These are phyloP conservation scores for Centropus bengalensis DNA, from an alignment of 2,113 vertebrate species.

Conservation along the genomic window DNA sequence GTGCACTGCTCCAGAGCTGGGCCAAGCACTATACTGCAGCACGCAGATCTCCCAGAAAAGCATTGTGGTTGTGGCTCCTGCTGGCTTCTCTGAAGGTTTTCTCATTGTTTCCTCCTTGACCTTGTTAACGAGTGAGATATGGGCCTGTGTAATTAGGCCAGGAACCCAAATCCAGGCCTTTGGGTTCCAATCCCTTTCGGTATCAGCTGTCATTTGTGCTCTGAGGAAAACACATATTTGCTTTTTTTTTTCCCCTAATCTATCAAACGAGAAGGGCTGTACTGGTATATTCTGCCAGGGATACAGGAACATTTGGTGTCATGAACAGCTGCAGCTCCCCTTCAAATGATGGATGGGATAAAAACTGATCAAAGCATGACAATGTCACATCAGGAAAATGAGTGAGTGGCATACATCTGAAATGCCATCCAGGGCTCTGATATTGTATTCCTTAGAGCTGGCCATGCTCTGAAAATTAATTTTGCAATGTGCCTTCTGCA, in stretches of 20 bases:
- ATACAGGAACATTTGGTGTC: not conserved
- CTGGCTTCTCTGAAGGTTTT: not conserved
- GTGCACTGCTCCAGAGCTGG: too few relatives aligned
- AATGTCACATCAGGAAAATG: not conserved
- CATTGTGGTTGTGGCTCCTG: not conserved
- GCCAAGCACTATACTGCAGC: not conserved
- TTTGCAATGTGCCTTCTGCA: too few relatives aligned
- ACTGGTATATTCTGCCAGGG: not conserved
- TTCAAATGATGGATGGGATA: not conserved
- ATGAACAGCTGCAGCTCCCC: not conserved
- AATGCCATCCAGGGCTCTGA: not conserved
- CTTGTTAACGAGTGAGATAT: not conserved
- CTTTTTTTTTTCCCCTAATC: not conserved
- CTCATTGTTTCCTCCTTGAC: not conserved
- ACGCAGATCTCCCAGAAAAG: not conserved
- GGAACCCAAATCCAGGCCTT: not conserved
- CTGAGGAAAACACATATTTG: not conserved
- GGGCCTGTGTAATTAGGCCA: not conserved
- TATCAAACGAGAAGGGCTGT: not conserved
- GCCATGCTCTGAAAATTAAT: too few relatives aligned
- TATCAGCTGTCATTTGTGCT: not conserved
- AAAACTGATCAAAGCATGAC: not conserved
- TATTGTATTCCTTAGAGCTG: too few relatives aligned
- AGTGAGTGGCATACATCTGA: not conserved
- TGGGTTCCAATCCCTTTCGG: not conserved